Conservation (phyloP, 1,140 invertebrate species). For the Anadara kagoshimensis region DNA sequence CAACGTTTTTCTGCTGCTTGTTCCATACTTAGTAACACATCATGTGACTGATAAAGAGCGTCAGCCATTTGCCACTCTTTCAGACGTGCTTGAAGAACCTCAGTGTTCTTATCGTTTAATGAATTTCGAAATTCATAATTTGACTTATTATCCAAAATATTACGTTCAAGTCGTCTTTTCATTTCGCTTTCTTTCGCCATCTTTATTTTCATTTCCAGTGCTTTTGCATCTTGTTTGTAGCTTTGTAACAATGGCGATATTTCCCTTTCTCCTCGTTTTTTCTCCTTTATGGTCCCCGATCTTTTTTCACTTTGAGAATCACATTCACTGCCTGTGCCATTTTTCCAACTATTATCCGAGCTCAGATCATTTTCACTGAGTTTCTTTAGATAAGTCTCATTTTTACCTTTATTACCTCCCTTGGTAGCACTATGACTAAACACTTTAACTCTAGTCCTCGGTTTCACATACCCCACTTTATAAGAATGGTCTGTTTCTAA, state of each 20-base stretch:
- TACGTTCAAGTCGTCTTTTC: slow-evolving; percentile 43
- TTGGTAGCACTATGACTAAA: slow-evolving; percentile 14
- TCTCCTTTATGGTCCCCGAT: slow-evolving; percentile 1
- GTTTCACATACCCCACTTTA: slow-evolving; percentile 46
- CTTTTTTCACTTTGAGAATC: background rate
- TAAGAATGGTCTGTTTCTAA: slow-evolving; percentile 61
- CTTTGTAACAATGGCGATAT: slow-evolving; percentile 49
- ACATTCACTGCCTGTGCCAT: background rate
- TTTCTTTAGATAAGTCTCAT: slow-evolving; percentile 5
- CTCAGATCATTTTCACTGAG: background rate
- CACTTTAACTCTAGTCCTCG: slow-evolving; percentile 25
- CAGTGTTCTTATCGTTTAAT: slow-evolving; percentile 44
- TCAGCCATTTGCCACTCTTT: slow-evolving; percentile 51
- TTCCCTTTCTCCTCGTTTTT: background rate
- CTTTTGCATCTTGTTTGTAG: slow-evolving; percentile 51
- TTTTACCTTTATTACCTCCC: slow-evolving; percentile 12
- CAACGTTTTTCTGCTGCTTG: slow-evolving; percentile 49
- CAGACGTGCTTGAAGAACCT: slow-evolving; percentile 44
- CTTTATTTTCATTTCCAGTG: slow-evolving; percentile 53
- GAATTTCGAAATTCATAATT: slow-evolving; percentile 31
- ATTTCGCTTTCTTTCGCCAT: slow-evolving; percentile 55
- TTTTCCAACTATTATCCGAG: background rate
- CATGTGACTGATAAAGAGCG: slow-evolving; percentile 52
- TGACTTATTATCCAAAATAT: background rate
- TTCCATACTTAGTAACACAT: slow-evolving; percentile 53